Evolutionary conservation across 2,113 vertebrate genomes (phyloP), one percentile per base, ranked within the genome.

Genomic region (Tringa solitaria): DNA sequence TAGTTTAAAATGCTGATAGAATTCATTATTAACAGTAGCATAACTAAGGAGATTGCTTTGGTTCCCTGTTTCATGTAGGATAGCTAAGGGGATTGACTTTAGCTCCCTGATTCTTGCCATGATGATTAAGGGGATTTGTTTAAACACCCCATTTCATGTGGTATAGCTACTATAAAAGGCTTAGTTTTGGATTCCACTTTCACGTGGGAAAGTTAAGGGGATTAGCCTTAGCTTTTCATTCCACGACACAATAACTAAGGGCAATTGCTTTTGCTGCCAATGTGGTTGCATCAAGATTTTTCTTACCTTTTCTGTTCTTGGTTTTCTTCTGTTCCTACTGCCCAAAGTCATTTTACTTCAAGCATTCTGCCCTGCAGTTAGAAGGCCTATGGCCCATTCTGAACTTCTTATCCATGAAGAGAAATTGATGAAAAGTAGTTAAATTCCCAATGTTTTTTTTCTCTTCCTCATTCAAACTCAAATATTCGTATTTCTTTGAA

Each of bases 91-190:
- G 95, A 96, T 97, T 96, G 96, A 85, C 87, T 96, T 94, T 12
- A 95, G 93, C 90, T 95, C 87, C 87, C 76, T 78, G 92, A 92
- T 96, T 97, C 92, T 97, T 95, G 67, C 92, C 56, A 84, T 73
- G 74, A 95, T 97, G 96, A 96, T 97, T 97, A 96, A 94, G 48
- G 80, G 89, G 96, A 96, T 97, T 97, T 97, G 92, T 93, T 95
- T 97, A 93, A 97, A 97, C 37, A 96, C 77, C 89, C 76, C 48
- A 87, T 96, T 97, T 97, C 91, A 89, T 96, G 89, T 94, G 83
- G 79, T 69, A 91, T 32, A 96, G 85, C 84, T 94, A 81, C 93
- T 96, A 76, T 97, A 97, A 97, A 97, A 89, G 96, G 97, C 97
- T 97, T 97, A 97, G 96, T 65, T 97, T 97, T 84, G 94, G 93